Evolutionary conservation across 2,888 invertebrate genomes (phyloP), one percentile per base, ranked within the genome.

Genomic region (Drosophila macrothrix): DNA sequence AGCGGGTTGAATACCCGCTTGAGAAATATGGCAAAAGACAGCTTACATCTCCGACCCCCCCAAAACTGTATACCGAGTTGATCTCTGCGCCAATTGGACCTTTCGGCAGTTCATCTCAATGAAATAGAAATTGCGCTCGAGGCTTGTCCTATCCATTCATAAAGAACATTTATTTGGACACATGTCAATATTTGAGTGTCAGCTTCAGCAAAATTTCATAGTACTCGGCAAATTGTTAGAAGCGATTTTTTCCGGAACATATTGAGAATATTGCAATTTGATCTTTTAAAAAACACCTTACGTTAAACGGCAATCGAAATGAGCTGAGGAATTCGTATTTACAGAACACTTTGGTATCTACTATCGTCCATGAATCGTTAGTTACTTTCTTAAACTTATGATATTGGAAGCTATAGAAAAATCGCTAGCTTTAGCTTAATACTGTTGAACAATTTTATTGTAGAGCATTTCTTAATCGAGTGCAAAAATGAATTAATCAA

Each of bases 391-490:
- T 52, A 66, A 46, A 66, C 64, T 46, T 71, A 74, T 65, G n/a
- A 68, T 69, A 60, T 56, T 60, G 53, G 37, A 61, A 76, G 37
- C 49, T 43, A 55, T 37, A 37, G 28, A 22, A 31, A 52, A 35
- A 53, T 52, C 50, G 37, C 58, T 65, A 49, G 80, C 88, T 71
- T 81, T 69, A 63, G 54, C 80, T 73, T 69, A 50, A 73, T 67
- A 61, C 73, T 88, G 84, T 83, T 80, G 71, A 80, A 55, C 67
- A 60, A 75, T 82, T 69, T 79, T 67, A 31, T 31, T 71, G 54
- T 62, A 65, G 35, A 49, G 70, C 70, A 66, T 60, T 65, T 58
- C 71, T 43, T 28, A 64, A 41, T 66, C 16, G 54, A 67, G 37
- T 64, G 76, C 70, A 72, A 53, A 59, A 62, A n/a, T 43, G n/a